Base-by-base conservation (phyloP, 2,797 vertebrate species). In the Bryconaethiops microstoma region DNA sequence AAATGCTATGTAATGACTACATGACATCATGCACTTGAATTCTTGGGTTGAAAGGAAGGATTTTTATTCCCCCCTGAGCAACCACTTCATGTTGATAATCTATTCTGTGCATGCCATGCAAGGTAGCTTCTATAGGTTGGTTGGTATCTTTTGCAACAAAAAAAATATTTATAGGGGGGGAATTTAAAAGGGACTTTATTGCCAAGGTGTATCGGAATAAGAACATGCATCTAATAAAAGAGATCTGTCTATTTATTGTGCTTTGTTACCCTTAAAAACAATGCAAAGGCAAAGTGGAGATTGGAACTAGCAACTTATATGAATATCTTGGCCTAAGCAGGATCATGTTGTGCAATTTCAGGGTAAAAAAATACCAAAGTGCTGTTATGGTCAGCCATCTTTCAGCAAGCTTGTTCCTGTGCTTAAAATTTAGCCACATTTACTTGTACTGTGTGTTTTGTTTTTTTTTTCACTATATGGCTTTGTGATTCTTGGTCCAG, bases 71-170 rank as follows among this genome's bases (percentile, higher is more conserved):
- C 29, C 42, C 59, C 7, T 19, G 25, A 81, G 76, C 71, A 82
- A 50, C 62, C 69, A 81, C 74, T 19, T 68, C 39, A 77, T 82
- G 35, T 75, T 59, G 74, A 76, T 57, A 50, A 64, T 74, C 42
- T 73, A 67, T 77, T 81, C 63, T 84, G 57, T 86, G 83, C 85
- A 86, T 86, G 85, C 85, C 81, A 77, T 81, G 55, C 78, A 77
- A 83, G 76, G 62, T 80, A 77, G 78, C 67, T 71, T 81, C 42
- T 77, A 67, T 82, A 83, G 55, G 76, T 52, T n/a, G 55, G 59
- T 73, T 65, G 59, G 64, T 69, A 86, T 71, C 59, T 85, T 86
- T 83, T 81, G 67, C 55, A 29, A 29, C 29, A 29, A 29, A 29
- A 29, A 29, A n/a, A 64, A 84, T 10, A 79, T 76, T 82, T 84